phyloP scores from a whole-genome alignment of 2,888 invertebrate genomes.

The Agrypnus murinus region DNA sequence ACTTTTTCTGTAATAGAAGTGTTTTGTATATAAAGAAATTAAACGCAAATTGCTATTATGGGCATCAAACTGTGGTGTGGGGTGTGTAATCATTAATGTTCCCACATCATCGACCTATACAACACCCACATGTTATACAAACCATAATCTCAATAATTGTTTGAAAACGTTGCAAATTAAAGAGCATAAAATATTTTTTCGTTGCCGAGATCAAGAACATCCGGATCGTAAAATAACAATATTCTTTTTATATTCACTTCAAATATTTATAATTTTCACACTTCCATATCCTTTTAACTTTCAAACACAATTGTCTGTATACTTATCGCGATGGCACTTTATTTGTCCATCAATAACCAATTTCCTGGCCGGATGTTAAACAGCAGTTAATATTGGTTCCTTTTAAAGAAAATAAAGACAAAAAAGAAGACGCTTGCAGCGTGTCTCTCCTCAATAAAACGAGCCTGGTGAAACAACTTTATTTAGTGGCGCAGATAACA shows the following conservation, averaged over 20 bases:
- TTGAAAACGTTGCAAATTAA: conserved; percentile 5
- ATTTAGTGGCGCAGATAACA: conserved; percentile 49
- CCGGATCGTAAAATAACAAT: conserved; percentile 5
- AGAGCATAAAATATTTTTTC: background rate
- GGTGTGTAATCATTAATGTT: conserved; percentile 15
- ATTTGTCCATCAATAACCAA: conserved; percentile 44
- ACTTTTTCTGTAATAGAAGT: background rate
- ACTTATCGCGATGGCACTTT: conserved; percentile 20
- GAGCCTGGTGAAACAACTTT: conserved; percentile 43
- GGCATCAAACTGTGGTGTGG: background rate
- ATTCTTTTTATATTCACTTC: background rate
- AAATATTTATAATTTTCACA: conserved; percentile 43
- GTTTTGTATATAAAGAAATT: conserved; percentile 21
- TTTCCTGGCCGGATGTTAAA: conserved; percentile 50
- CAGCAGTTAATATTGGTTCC: conserved; percentile 47
- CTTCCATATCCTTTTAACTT: conserved; percentile 31
- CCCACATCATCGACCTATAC: background rate
- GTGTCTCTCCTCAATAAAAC: conserved; percentile 31
- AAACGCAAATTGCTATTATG: conserved; percentile 21
- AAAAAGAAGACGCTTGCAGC: no score
- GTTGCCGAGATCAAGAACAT: background rate
- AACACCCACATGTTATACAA: background rate
- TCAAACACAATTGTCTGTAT: background rate
- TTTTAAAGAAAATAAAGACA: conserved; percentile 44
- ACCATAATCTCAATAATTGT: conserved; percentile 18